Percentiles rank a stretch among this genome's conserved stretches.
phyloP scores from a whole-genome alignment of 2,113 vertebrate species.

The Monopterus albus region DNA sequence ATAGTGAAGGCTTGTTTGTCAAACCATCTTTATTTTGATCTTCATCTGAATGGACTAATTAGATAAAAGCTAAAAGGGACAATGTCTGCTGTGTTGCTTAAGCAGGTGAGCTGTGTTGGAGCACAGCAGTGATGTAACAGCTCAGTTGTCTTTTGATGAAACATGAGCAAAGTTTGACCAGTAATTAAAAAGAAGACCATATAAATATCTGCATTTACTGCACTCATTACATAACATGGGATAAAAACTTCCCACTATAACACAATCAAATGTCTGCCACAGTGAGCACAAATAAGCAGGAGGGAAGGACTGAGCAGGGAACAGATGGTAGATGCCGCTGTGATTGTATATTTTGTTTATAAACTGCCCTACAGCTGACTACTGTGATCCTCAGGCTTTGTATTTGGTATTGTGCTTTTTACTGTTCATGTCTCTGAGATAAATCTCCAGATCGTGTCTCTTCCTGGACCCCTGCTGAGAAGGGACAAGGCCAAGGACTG shows the following conservation, averaged over 20 bases:
- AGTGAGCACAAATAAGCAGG: slow-evolving; percentile 45
- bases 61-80: slow-evolving; percentile 52
- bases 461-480: slow-evolving; percentile 30
- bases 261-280: slow-evolving; percentile 15
- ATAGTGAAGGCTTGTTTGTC: background rate
- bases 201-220: background rate
- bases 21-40: slow-evolving; percentile 14
- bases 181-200: background rate
- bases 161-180: too few species aligned
- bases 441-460: slow-evolving; percentile 41
- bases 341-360: background rate
- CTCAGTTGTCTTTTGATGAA: too few species aligned
- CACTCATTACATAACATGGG: background rate
- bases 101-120: slow-evolving; percentile 46
- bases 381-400: slow-evolving; percentile 15
- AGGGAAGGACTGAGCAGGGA: slow-evolving; percentile 25
- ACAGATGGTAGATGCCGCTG: slow-evolving; percentile 56
- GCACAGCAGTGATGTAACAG: slow-evolving; percentile 50
- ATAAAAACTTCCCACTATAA: background rate
- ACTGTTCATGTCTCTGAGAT: slow-evolving; percentile 17
- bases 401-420: slow-evolving; percentile 37
- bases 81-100: slow-evolving; percentile 40
- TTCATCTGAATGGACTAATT: slow-evolving; percentile 42
- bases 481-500: slow-evolving; percentile 26
- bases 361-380: slow-evolving; percentile 3